A percentile compares a stretch with the other conserved stretches of the same genome.
These are phyloP conservation scores for Apamea crenata DNA, from an alignment of 2,888 invertebrate species.

Conservation along the genomic window DNA sequence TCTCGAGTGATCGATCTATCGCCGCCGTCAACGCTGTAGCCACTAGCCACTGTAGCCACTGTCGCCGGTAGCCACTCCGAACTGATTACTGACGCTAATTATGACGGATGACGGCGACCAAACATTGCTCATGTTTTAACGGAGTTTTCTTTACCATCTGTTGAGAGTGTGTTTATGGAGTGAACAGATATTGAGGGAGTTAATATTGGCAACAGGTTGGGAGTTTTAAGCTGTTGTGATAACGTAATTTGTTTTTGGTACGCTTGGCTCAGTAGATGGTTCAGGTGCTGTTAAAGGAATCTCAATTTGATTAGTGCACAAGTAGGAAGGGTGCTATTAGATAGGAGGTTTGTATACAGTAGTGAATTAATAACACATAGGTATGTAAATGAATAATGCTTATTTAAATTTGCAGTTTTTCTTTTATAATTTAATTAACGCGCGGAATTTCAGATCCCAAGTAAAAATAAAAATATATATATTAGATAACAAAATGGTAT, in stretches of 20 bases:
- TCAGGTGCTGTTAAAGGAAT: background rate
- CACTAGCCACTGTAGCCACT: slow-evolving; percentile 12
- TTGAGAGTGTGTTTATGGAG: background rate
- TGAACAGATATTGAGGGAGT: background rate
- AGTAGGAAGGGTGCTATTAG: background rate
- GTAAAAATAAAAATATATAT: too few species aligned
- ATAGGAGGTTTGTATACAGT: background rate
- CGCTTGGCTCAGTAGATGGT: background rate
- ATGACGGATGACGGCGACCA: slow-evolving; percentile 52
- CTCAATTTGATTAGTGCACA: background rate
- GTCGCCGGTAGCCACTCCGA: slow-evolving; percentile 22
- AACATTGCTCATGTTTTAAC: slow-evolving; percentile 46
- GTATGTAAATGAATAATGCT: background rate
- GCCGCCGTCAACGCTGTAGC: background rate
- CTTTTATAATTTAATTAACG: background rate
- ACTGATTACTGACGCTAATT: slow-evolving; percentile 60
- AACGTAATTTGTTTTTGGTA: background rate
- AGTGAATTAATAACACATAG: too few species aligned
- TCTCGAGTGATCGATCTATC: slow-evolving; percentile 51
- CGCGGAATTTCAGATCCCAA: background rate
- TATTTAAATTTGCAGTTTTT: background rate
- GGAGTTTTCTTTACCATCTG: slow-evolving; percentile 33
- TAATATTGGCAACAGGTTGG: slow-evolving; percentile 25
- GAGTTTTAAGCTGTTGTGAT: background rate
- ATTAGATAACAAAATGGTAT: background rate